Percentiles rank a stretch among this genome's conserved stretches.
phyloP scores from a whole-genome alignment of 2,888 invertebrate species.

The Tenodera sinensis region DNA sequence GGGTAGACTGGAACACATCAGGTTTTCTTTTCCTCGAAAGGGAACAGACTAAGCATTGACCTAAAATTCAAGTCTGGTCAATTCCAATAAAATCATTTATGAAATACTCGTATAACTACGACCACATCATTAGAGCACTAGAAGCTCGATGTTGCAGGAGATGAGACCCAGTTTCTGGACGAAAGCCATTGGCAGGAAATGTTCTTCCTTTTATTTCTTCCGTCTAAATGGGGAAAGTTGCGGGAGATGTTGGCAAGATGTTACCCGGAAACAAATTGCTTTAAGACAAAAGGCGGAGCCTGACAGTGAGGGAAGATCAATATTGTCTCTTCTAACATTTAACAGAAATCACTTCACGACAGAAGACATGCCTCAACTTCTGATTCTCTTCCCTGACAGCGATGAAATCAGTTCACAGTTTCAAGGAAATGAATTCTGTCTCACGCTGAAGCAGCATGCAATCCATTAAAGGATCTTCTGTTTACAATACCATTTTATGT shows the following conservation, averaged over 20 bases:
- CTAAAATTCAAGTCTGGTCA: too few relatives aligned
- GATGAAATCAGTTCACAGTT: neutral
- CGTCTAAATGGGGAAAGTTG: neutral
- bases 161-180: neutral
- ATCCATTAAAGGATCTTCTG: too few relatives aligned
- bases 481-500: too few relatives aligned
- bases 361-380: neutral
- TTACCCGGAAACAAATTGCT: neutral
- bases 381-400: neutral
- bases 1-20: too few relatives aligned
- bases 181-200: neutral
- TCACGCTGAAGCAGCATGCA: too few relatives aligned
- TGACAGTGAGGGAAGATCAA: neutral
- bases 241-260: neutral
- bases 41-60: too few relatives aligned
- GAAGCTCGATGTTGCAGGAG: neutral
- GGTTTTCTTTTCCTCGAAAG: too few relatives aligned
- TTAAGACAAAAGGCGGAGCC: neutral
- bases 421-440: neutral
- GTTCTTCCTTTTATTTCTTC: neutral
- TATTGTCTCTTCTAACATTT: neutral
- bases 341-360: neutral
- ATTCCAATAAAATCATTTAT: too few relatives aligned
- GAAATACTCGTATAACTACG: too few relatives aligned
- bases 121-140: neutral